Evolutionary conservation across 2,888 invertebrate genomes (phyloP).

Genomic region (Mythimna impura): DNA sequence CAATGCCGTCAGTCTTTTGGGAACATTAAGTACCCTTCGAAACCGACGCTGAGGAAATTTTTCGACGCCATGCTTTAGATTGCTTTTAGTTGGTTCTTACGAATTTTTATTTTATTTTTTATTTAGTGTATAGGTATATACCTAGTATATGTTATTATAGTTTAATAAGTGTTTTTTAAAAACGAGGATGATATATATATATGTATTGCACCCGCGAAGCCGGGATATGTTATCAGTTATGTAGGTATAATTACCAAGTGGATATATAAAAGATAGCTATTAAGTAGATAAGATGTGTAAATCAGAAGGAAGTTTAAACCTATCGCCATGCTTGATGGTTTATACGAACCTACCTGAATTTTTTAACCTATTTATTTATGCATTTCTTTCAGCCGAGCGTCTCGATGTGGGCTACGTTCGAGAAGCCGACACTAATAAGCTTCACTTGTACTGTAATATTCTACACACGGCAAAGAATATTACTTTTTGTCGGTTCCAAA

Average conservation of each 20-base stretch:
- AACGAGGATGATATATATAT: too few species aligned
- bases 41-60: too few species aligned
- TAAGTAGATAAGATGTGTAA: neutral
- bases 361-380: neutral
- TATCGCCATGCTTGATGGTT: neutral
- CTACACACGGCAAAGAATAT: conserved; percentile 81
- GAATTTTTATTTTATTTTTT: too few species aligned
- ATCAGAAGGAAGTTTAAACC: conserved; percentile 9
- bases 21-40: too few species aligned
- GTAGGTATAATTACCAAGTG: conserved; percentile 7
- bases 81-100: too few species aligned
- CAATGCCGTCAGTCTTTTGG: too few species aligned
- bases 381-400: conserved; percentile 80
- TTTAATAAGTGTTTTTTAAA: too few species aligned
- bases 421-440: conserved; percentile 70
- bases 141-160: too few species aligned
- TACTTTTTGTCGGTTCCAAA: conserved; percentile 88
- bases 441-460: conserved; percentile 87
- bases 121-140: too few species aligned
- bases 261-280: neutral
- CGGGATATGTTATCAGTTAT: too few species aligned
- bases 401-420: conserved; percentile 82
- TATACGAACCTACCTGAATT: neutral
- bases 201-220: too few species aligned
- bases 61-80: too few species aligned